These are phyloP conservation scores for Melanocharis versteri DNA, from an alignment of 2,113 vertebrate genomes.

Conservation along the genomic window DNA sequence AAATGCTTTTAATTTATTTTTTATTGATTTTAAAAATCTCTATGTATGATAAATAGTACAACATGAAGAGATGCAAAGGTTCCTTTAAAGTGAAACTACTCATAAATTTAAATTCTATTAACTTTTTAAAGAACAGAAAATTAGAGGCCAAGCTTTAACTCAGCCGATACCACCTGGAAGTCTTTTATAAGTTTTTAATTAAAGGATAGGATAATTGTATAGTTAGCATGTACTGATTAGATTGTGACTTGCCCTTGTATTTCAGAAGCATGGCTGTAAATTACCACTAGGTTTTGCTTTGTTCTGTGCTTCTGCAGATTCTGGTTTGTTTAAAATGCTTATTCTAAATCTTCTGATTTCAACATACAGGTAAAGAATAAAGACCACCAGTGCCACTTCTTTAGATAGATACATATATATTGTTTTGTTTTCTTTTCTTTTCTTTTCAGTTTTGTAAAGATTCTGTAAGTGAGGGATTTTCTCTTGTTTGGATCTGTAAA, in stretches of 20 bases:
- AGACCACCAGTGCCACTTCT: neutral
- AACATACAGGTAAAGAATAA: neutral
- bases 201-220: slow-evolving; percentile 18
- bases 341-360: neutral
- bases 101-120: slow-evolving; percentile 2
- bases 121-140: slow-evolving; percentile 17
- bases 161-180: neutral
- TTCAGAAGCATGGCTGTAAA: slow-evolving; percentile 3
- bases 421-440: neutral
- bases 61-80: neutral
- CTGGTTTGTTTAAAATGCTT: neutral
- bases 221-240: slow-evolving; percentile 6
- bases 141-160: neutral
- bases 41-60: neutral
- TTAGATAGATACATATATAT: neutral
- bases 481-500: neutral
- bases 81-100: slow-evolving; percentile 1
- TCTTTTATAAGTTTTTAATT: slow-evolving; percentile 14
- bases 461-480: neutral
- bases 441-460: neutral
- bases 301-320: neutral
- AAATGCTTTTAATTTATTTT: neutral
- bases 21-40: neutral
- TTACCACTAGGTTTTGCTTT: neutral
- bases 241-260: neutral